A percentile compares a stretch with the other conserved stretches of the same genome.
Evolutionary conservation across 2,113 vertebrate species (phyloP).

Genomic region (Neotragus pygmaeus): DNA sequence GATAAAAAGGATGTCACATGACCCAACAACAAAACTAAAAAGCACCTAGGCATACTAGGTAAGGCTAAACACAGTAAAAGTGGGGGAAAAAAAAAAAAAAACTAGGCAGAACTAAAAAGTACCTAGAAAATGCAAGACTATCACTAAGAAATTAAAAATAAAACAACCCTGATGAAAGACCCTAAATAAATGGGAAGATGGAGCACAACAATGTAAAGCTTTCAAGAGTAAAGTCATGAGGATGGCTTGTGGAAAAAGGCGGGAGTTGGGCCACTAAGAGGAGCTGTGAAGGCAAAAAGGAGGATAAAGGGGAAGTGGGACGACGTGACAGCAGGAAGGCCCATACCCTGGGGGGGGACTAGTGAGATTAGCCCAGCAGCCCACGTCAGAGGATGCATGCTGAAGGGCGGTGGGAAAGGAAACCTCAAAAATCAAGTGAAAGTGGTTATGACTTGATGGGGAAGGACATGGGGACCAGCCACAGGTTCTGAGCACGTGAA

Average conservation of each 20-base stretch:
- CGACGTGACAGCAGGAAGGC: background rate
- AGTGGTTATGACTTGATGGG: background rate
- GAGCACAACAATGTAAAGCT: background rate
- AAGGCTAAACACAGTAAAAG: background rate
- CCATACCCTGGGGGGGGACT: background rate
- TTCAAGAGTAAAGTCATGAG: background rate
- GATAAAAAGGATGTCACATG: background rate
- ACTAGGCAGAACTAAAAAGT: background rate
- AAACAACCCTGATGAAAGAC: background rate
- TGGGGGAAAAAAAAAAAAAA: background rate
- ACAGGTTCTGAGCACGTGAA: background rate
- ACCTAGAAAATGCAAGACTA: background rate
- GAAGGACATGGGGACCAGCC: background rate
- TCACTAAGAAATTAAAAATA: background rate
- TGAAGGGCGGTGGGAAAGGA: background rate
- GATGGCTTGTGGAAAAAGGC: background rate
- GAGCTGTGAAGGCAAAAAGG: background rate
- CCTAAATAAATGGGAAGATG: background rate
- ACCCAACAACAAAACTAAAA: background rate
- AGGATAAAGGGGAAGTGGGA: background rate
- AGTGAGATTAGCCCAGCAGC: background rate
- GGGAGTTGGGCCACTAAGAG: background rate
- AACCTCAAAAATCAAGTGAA: background rate
- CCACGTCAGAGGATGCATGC: background rate
- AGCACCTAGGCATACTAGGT: background rate